These are phyloP conservation scores for Latheticus oryzae DNA, from an alignment of 2,888 invertebrate genomes.

Conservation along the genomic window DNA sequence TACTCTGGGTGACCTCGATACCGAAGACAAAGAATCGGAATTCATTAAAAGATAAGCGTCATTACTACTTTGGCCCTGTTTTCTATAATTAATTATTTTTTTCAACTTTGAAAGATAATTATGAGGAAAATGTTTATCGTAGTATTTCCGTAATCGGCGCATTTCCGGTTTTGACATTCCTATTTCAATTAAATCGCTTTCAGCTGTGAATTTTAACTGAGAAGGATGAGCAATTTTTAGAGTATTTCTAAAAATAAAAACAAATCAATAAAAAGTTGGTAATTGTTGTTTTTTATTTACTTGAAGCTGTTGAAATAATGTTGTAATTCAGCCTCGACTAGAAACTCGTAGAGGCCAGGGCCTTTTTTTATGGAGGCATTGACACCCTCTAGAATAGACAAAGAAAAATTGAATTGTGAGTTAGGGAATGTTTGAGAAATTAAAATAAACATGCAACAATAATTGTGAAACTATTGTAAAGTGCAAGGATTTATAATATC, in stretches of 20 bases:
- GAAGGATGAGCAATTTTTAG: slow-evolving; percentile 89
- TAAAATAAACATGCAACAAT: slow-evolving; percentile 11
- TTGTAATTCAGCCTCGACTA: slow-evolving; percentile 92
- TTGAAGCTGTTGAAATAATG: slow-evolving; percentile 88
- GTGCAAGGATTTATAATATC: slow-evolving; percentile 41
- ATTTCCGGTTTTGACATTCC: slow-evolving; percentile 97
- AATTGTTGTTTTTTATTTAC: slow-evolving; percentile 64
- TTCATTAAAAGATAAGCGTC: slow-evolving; percentile 55
- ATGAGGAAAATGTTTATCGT: slow-evolving; percentile 93
- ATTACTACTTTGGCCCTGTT: slow-evolving; percentile 63
- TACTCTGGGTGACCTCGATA: slow-evolving; percentile 68
- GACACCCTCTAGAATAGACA: slow-evolving; percentile 55
- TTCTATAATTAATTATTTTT: slow-evolving; percentile 78
- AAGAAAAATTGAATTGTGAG: not conserved
- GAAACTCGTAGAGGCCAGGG: slow-evolving; percentile 86
- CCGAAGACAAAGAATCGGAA: slow-evolving; percentile 60
- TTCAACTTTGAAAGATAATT: slow-evolving; percentile 93
- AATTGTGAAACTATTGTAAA: slow-evolving; percentile 4
- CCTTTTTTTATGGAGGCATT: slow-evolving; percentile 66
- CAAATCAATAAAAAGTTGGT: too few relatives aligned
- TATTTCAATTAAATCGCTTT: slow-evolving; percentile 90
- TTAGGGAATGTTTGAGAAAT: not conserved
- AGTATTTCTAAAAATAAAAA: slow-evolving; percentile 78
- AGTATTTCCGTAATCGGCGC: slow-evolving; percentile 91
- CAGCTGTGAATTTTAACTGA: slow-evolving; percentile 93